A percentile compares a stretch with the other conserved stretches of the same genome.
Evolutionary conservation across 2,888 invertebrate genomes (phyloP).

Genomic region (Hirtodrosophila alboralis): DNA sequence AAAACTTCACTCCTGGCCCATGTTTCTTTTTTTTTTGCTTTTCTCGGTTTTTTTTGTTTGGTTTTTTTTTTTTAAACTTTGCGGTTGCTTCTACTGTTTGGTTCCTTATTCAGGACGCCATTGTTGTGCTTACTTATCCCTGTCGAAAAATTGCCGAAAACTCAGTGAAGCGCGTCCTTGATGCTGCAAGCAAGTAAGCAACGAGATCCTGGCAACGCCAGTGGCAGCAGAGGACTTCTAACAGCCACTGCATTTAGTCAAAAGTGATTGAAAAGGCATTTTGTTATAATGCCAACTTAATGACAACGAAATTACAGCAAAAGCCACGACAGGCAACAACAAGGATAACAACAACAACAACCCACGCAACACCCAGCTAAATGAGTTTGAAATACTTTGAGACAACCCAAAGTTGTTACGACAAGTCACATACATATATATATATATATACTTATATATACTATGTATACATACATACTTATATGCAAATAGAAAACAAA

Average conservation of each 20-base stretch:
- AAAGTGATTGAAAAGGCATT: conserved; percentile 81
- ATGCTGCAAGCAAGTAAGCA: conserved; percentile 13
- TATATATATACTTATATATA: background rate
- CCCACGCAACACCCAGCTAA: conserved; percentile 45
- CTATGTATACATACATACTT: background rate
- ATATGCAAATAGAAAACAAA: conserved; percentile 38
- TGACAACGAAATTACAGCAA: conserved; percentile 78
- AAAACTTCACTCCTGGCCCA: conserved; percentile 32
- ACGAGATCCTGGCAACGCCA: background rate
- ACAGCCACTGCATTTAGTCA: conserved; percentile 75
- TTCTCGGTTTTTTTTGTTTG: no score
- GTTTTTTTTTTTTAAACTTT: conserved; percentile 33
- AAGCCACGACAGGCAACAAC: conserved; percentile 55
- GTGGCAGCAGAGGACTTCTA: conserved; percentile 1
- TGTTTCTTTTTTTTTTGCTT: conserved; percentile 27
- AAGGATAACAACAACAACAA: conserved; percentile 7
- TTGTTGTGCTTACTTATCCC: conserved; percentile 75
- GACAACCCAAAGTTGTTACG: conserved; percentile 58
- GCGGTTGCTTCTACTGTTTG: conserved; percentile 53
- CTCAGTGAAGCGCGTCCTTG: conserved; percentile 63
- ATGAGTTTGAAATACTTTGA: conserved; percentile 74
- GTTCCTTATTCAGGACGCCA: conserved; percentile 21
- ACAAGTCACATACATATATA: conserved; percentile 19
- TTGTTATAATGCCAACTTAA: conserved; percentile 81
- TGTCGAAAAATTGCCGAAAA: conserved; percentile 72